Base-by-base conservation (phyloP, 2,113 vertebrate species). In the Rostratula benghalensis region DNA sequence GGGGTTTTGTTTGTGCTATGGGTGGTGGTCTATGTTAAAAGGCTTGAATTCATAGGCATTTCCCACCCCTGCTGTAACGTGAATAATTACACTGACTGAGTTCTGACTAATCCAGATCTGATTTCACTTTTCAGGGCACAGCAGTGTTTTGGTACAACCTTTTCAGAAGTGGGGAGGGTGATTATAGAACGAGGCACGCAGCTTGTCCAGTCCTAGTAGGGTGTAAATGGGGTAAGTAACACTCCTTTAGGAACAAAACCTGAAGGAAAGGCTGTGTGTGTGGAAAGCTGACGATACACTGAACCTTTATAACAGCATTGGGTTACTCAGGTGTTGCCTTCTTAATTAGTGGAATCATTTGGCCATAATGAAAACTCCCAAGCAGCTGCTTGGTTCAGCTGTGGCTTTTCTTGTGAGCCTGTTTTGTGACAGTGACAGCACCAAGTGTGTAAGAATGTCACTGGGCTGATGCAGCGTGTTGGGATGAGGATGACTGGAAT, bases 121-220 rank as follows among this genome's bases (percentile, higher is more conserved):
- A 8, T 97, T 69, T 97, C n/a, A 77, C 41, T 95, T 93, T 94
- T 16, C 96, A 99, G 99, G 99, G 99, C 37, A 99, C 99, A 8
- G 98, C 99, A 28, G 99, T 99, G 54, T 99, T 99, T 88, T 99
- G 99, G 99, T 99, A 99, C 87, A 99, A 99, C 65, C 99, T 99
- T 45, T 98, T 99, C 93, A 98, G 96, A 92, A 99, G 99, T 6
- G 99, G 99, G 1, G 99, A 99, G 94, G 99, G 99, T 37, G 99
- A 99, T 96, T 99, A 99, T 16, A 97, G 99, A 86, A 99, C 99
- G 6, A 98, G 99, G 78, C 99, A 99, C 3, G 99, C 99, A 33
- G 99, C 99, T 81, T 99, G 99, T 57, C 99, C 99, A 1, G 99
- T 99, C 48, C 98, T 99, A 94, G 99, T 99, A 69, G 99, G 99